A percentile compares a stretch with the other conserved stretches of the same genome.
phyloP scores from a whole-genome alignment of 2,888 invertebrate genomes.

The Philereme transversata region DNA sequence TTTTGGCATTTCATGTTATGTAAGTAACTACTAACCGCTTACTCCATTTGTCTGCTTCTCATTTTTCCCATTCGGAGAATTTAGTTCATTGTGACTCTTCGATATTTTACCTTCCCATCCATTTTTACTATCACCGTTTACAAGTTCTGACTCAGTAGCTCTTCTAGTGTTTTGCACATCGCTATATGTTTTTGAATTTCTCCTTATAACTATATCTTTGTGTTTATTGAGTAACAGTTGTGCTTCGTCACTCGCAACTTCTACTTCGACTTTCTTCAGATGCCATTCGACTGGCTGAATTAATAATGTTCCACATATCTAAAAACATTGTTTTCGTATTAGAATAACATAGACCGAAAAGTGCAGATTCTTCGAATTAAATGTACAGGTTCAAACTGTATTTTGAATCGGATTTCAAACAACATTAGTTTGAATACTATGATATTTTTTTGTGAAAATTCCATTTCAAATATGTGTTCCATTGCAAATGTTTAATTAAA shows the following conservation, averaged over 20 bases:
- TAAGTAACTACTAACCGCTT: conserved; percentile 48
- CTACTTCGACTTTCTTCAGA: conserved; percentile 71
- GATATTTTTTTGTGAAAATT: too few relatives aligned
- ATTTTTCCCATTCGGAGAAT: conserved; percentile 43
- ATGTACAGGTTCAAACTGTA: too few relatives aligned
- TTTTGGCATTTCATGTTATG: too few relatives aligned
- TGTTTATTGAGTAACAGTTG: conserved; percentile 62
- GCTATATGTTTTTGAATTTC: conserved; percentile 52
- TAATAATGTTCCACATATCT: conserved; percentile 84
- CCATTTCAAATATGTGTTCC: too few relatives aligned
- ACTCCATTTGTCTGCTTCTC: conserved; percentile 44
- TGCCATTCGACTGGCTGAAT: conserved; percentile 85
- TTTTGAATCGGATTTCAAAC: too few relatives aligned
- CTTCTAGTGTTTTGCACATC: conserved; percentile 45
- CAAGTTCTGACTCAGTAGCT: conserved; percentile 42
- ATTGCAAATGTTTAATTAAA: too few relatives aligned
- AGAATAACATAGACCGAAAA: too few relatives aligned
- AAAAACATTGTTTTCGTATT: conserved; percentile 24
- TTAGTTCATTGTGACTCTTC: conserved; percentile 56
- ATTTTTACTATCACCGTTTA: conserved; percentile 41
- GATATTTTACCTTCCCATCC: conserved; percentile 44
- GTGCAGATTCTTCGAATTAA: too few relatives aligned
- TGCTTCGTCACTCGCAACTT: conserved; percentile 67
- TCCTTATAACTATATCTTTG: conserved; percentile 56
- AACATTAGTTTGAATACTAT: too few relatives aligned